Percentiles rank a stretch among this genome's conserved stretches.
Conservation (phyloP, 2,113 vertebrate species). For the Rhinolophus ferrumequinum region DNA sequence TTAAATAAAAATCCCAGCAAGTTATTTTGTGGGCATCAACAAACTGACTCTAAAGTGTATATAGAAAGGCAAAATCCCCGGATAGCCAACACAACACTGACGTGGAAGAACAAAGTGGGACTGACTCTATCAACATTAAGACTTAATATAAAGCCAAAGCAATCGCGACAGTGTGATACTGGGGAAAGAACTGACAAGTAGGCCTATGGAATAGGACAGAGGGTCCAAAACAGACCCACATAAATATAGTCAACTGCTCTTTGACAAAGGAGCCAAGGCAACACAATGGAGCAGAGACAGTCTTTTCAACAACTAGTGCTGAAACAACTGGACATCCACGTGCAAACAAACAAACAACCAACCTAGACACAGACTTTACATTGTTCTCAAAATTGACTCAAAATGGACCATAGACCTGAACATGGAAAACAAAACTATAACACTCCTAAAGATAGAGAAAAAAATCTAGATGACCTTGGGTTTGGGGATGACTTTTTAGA, state of each 20-base stretch:
- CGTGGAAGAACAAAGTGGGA: not conserved
- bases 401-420: not conserved
- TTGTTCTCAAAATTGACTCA: not conserved
- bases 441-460: not conserved
- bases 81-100: not conserved
- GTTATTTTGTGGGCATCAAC: not conserved
- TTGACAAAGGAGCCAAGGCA: not conserved
- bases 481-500: not conserved
- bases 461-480: not conserved
- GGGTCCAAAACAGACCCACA: not conserved
- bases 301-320: not conserved
- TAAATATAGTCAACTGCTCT: not conserved
- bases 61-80: not conserved
- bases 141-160: not conserved
- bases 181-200: not conserved
- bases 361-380: not conserved
- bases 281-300: not conserved
- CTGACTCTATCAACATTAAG: not conserved
- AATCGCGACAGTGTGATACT: not conserved
- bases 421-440: not conserved
- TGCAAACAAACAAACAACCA: not conserved
- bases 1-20: not conserved
- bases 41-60: not conserved
- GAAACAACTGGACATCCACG: too few species aligned
- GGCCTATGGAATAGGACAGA: not conserved